These are phyloP conservation scores for Epinephelus fuscoguttatus DNA, from an alignment of 2,113 vertebrate species.

Conservation along the genomic window DNA sequence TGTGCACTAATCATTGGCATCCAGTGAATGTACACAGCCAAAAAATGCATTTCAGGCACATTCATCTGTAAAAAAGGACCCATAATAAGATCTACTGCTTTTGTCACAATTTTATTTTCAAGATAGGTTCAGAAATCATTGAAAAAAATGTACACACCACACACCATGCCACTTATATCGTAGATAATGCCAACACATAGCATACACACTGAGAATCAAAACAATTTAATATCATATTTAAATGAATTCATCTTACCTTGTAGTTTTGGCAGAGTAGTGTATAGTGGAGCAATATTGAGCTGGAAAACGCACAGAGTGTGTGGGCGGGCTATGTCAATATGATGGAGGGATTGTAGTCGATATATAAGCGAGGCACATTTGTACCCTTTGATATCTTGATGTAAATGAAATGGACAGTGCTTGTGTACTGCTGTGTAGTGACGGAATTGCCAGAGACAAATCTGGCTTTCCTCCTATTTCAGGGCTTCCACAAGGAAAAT, in stretches of 20 bases:
- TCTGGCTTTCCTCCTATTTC: conserved; percentile 46
- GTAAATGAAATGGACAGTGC: conserved; percentile 20
- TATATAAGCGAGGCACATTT: not conserved
- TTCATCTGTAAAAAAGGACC: no score
- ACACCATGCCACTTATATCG: no score
- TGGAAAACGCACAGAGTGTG: not conserved
- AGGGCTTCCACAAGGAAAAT: conserved; percentile 40
- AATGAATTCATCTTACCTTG: not conserved
- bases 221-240: no score
- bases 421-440: conserved; percentile 28
- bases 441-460: conserved; percentile 32
- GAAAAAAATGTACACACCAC: no score
- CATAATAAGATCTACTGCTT: no score
- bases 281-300: not conserved
- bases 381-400: conserved; percentile 22
- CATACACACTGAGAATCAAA: not conserved
- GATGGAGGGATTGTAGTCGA: not conserved
- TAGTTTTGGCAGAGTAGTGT: not conserved
- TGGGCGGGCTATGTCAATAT: not conserved
- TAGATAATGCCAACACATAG: no score
- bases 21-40: no score
- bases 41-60: no score
- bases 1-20: no score
- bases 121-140: no score
- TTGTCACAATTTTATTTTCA: no score